Base-by-base conservation (phyloP, 2,797 vertebrate genomes). In the Pseudomugil tenellus region DNA sequence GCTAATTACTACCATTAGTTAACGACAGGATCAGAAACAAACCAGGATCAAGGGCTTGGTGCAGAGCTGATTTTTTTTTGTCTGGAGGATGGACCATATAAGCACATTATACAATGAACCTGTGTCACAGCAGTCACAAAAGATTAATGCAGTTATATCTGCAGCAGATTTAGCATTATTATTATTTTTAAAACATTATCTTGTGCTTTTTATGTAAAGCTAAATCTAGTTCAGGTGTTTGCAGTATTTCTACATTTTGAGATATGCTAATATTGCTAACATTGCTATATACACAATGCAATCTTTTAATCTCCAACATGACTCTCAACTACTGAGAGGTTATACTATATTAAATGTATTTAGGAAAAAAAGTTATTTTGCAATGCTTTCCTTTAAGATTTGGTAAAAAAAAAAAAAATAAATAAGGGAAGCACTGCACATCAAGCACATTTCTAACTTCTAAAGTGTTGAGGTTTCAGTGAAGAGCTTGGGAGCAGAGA, bases 1-100 rank as follows among this genome's bases (percentile, higher is more conserved):
- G 85, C 83, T 90, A 91, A 92, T 93, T 92, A 89, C 84, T 72
- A 76, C 83, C 83, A 91, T 91, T 92, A 89, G 85, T 87, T 85
- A 84, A 88, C 76, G 63, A 75, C 78, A 80, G 83, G 74, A 87
- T 77, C 41, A 63, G 79, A 88, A 82, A 78, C 54, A 63, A 81
- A 83, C 68, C 12, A 65, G 74, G 80, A 85, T 88, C 76, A 41
- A 52, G 81, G 74, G 78, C 74, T 83, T 13, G 17, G 68, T 55
- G 79, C 75, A 79, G 67, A 80, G 74, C 82, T 23, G 58, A 86
- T 87, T 86, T 83, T 84, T 87, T 85, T 80, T 74, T 65, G 77
- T 86, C 80, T 90, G 78, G 74, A 72, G 84, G 67, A 76, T 62
- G 51, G 57, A 86, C 77, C 54, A 68, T 80, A 64, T 11, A 57